A percentile compares a stretch with the other conserved stretches of the same genome.
Conservation (phyloP, 1,140 invertebrate species). For the Papilio helenus region DNA sequence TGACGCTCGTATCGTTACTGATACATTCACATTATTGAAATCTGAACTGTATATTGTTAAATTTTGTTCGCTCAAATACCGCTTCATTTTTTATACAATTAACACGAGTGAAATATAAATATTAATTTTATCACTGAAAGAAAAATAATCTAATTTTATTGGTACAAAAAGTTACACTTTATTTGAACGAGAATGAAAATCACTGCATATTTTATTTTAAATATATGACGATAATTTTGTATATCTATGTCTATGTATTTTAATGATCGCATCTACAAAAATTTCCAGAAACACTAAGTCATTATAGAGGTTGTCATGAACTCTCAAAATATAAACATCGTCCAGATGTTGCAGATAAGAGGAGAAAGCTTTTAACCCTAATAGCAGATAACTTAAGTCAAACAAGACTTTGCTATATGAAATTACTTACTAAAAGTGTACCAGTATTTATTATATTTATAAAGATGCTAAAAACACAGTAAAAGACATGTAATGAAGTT, state of each 20-base stretch:
- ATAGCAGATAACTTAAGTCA: conserved; percentile 73
- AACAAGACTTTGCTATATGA: conserved; percentile 53
- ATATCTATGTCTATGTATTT: too few species aligned
- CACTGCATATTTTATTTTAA: too few species aligned
- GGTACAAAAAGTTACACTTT: too few species aligned
- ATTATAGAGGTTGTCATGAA: conserved; percentile 77
- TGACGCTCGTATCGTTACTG: not conserved
- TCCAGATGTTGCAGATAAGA: conserved; percentile 78
- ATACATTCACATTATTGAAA: not conserved
- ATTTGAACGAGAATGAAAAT: not conserved
- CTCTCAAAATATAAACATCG: conserved; percentile 79
- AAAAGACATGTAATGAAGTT: too few species aligned
- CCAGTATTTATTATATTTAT: not conserved
- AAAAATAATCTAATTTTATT: too few species aligned
- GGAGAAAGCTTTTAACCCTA: conserved; percentile 74
- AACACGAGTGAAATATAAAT: not conserved
- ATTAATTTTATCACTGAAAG: too few species aligned
- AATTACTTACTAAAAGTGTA: not conserved
- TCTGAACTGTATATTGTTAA: not conserved
- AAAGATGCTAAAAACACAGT: too few species aligned
- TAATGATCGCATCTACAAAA: not conserved
- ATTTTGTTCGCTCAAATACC: not conserved
- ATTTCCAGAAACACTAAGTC: conserved; percentile 60
- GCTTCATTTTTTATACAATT: not conserved
- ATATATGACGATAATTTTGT: too few species aligned